Evolutionary conservation across 2,113 vertebrate species (phyloP).

Genomic region (Smithornis capensis): DNA sequence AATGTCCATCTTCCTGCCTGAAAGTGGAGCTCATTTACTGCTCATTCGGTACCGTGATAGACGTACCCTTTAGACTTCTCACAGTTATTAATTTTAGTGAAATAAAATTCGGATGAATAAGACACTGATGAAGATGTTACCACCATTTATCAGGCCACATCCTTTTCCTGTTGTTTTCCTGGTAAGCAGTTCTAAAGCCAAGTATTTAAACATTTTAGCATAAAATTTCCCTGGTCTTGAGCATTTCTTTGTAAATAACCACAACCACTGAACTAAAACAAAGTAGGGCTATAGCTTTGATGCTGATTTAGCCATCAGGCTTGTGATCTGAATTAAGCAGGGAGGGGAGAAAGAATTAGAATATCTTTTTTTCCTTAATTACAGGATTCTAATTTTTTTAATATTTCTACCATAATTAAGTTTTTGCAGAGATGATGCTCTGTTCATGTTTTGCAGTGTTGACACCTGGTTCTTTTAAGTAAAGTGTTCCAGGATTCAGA

Average conservation of each 20-base stretch:
- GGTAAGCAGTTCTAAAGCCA: conserved; percentile 5
- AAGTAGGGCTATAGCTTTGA: background rate
- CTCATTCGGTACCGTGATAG: fast-evolving
- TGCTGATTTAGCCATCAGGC: background rate
- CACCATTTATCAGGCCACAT: conserved; percentile 56
- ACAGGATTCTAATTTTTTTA: background rate
- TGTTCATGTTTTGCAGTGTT: background rate
- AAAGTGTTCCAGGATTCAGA: conserved; percentile 19
- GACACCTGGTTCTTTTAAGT: background rate
- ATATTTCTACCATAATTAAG: background rate
- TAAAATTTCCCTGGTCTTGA: conserved; percentile 1
- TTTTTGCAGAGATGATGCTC: background rate
- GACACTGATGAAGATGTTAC: background rate
- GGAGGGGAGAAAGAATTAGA: background rate
- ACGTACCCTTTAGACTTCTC: background rate
- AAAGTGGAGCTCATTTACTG: background rate
- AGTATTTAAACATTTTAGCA: conserved; percentile 15
- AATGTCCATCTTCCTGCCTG: background rate
- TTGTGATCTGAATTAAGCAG: background rate
- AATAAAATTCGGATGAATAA: conserved; percentile 4
- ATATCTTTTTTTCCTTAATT: background rate
- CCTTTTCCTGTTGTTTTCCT: conserved; percentile 66
- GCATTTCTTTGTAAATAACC: conserved; percentile 36
- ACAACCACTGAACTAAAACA: background rate
- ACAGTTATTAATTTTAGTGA: background rate